Percentiles rank a stretch among this genome's conserved stretches.
phyloP scores from a whole-genome alignment of 2,888 invertebrate genomes.

The Temnothorax ravouxi region DNA sequence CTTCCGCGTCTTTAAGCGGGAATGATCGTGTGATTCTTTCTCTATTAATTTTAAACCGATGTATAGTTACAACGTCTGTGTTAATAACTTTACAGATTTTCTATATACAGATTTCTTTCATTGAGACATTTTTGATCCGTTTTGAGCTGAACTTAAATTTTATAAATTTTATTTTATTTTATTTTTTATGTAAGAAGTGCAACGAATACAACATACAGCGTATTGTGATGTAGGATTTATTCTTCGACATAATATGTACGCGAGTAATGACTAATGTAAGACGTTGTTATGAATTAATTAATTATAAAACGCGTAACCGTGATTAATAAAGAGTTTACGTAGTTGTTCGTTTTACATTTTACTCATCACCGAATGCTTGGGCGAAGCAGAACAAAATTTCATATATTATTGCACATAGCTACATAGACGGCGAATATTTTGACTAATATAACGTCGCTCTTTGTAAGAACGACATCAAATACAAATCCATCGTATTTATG shows the following conservation, averaged over 20 bases:
- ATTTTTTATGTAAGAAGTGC: neutral
- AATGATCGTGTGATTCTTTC: neutral
- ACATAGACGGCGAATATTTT: constrained; percentile 10
- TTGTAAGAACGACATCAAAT: constrained; percentile 55
- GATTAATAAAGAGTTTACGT: constrained; percentile 13
- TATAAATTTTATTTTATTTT: constrained; percentile 6
- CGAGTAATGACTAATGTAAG: neutral
- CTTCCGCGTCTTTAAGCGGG: constrained; percentile 46
- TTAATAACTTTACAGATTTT: neutral
- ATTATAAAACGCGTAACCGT: neutral
- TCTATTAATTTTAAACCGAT: neutral
- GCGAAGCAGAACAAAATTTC: neutral
- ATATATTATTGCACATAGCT: neutral
- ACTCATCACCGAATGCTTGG: neutral
- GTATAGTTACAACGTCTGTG: neutral
- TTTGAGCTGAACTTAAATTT: neutral
- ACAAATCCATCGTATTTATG: constrained; percentile 55
- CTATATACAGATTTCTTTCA: neutral
- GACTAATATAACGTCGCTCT: neutral
- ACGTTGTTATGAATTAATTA: constrained; percentile 20
- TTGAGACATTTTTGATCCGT: neutral
- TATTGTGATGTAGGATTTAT: constrained; percentile 6
- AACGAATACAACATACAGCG: neutral
- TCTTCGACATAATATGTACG: neutral
- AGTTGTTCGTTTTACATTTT: constrained; percentile 14